Base-by-base conservation (phyloP, 1,140 invertebrate genomes). In the Riptortus pedestris region DNA sequence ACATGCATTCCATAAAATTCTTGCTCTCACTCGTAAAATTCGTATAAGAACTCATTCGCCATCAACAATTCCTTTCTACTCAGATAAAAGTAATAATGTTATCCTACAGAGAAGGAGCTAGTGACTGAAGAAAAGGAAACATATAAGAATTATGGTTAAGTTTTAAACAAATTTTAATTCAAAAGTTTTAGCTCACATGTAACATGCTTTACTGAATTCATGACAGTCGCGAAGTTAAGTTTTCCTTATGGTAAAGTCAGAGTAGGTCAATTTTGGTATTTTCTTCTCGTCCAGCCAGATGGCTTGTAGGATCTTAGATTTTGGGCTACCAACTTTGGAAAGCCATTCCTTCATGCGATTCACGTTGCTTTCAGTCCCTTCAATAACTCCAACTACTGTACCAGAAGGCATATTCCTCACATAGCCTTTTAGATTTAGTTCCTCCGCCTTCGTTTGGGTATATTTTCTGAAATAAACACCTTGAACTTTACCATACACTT, bases 321-420 rank as follows among this genome's bases (percentile, higher is more conserved):
- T 75, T 2, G 83, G 83, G 70, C 83, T 85, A 22, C 84, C 83
- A 20, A 72, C 75, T 57, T 73, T 76, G 55, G 77, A 69, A 0
- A 86, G 73, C 83, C 83, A 86, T 27, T 77, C 68, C 73, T 83
- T 85, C 77, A 86, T 83, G 67, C 78, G 72, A 16, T 75, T 74
- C 14, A 86, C 72, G 60, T 77, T 76, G 0, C 75, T 71, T 38
- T 73, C 67, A 0, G 74, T 69, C 16, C 85, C 85, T 74, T 87
- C 81, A 18, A 85, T 67, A 63, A 77, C 73, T 2, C 85, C 85
- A 48, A 78, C 70, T 0, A 86, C 84, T 11, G 84, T 85, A 0
- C 79, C 80, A 64, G 74, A 70, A 7, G 75, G 69, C 3, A 84
- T 85, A 69, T 87, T 86, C 77, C 78, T 81, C 55, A 82, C 81